These are phyloP conservation scores for Zaprionus lachaisei DNA, from an alignment of 1,140 invertebrate species.

Conservation along the genomic window DNA sequence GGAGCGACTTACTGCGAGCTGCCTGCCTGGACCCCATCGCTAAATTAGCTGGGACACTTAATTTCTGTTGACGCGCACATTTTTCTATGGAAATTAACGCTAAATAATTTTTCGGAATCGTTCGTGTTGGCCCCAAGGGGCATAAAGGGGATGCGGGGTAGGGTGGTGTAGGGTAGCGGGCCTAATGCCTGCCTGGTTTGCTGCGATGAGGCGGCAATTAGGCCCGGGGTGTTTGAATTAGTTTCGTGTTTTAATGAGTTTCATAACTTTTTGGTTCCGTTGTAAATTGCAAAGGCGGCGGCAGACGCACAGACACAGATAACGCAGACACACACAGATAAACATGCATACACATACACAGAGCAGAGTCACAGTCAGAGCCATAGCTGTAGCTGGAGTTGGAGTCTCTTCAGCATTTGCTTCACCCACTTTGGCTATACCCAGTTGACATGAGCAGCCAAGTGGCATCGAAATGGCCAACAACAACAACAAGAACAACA, in stretches of 20 bases:
- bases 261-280: constrained; percentile 83
- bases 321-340: constrained; percentile 7
- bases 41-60: constrained; percentile 82
- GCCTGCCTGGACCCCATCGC: constrained; percentile 66
- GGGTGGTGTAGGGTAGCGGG: constrained; percentile 1
- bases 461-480: constrained; percentile 36
- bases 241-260: constrained; percentile 83
- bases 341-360: background rate
- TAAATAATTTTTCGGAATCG: constrained; percentile 76
- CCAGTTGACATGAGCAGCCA: constrained; percentile 72
- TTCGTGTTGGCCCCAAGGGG: constrained; percentile 62
- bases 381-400: background rate
- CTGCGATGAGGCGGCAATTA: constrained; percentile 75
- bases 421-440: constrained; percentile 32
- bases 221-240: constrained; percentile 81
- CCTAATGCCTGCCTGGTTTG: constrained; percentile 42
- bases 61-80: constrained; percentile 82
- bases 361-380: constrained; percentile 4
- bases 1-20: constrained; percentile 37
- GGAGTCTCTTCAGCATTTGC: constrained; percentile 45
- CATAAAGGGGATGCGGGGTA: constrained; percentile 20
- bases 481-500: constrained; percentile 7
- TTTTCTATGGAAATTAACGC: constrained; percentile 82
- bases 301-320: constrained; percentile 20
- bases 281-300: constrained; percentile 72